A percentile compares a stretch with the other conserved stretches of the same genome.
phyloP scores from a whole-genome alignment of 2,113 vertebrate species.

The Rhinoderma darwinii region DNA sequence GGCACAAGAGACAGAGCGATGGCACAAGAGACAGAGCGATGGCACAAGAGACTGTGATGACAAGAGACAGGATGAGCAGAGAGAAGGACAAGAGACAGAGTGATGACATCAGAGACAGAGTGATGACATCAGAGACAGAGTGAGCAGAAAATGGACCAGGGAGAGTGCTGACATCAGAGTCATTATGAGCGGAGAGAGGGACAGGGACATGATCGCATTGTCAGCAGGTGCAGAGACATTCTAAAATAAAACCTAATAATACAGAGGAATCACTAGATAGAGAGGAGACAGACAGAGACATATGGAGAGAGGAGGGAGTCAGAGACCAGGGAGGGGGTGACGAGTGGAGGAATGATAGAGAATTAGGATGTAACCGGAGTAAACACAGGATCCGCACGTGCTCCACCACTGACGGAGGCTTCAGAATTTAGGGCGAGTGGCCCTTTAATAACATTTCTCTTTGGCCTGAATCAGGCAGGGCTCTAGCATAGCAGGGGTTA shows the following conservation, averaged over 20 bases:
- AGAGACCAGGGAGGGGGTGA: background rate
- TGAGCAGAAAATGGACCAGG: background rate
- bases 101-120: background rate
- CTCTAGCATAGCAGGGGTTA: background rate
- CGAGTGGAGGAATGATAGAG: background rate
- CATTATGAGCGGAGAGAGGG: no score
- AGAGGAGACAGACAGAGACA: background rate
- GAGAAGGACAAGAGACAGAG: background rate
- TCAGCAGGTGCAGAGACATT: background rate
- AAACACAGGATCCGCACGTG: background rate
- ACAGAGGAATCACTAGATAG: no score
- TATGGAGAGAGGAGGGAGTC: no score
- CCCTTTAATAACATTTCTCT: background rate
- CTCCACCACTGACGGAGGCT: no score
- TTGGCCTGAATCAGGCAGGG: background rate
- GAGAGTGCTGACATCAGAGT: background rate
- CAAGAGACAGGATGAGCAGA: no score
- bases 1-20: no score
- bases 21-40: no score
- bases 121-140: background rate
- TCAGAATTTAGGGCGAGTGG: background rate
- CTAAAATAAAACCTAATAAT: background rate
- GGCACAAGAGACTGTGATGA: background rate
- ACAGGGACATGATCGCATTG: no score
- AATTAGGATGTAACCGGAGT: background rate